Conservation (phyloP, 2,888 invertebrate genomes). For the Dorcus parallelipipedus region DNA sequence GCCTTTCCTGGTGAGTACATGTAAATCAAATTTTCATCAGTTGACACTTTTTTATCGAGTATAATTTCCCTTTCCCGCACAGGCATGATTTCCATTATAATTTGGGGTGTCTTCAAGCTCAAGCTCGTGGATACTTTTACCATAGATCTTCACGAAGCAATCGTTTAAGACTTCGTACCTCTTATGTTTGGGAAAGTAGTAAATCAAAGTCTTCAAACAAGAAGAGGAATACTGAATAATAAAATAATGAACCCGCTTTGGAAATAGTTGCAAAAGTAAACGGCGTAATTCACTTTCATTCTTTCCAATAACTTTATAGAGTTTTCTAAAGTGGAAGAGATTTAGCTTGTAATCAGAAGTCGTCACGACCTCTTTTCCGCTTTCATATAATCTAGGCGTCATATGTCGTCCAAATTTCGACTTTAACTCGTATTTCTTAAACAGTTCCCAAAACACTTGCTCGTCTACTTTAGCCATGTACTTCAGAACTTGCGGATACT, state of each 20-base stretch:
- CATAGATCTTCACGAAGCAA: slow-evolving; percentile 8
- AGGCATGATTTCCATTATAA: slow-evolving; percentile 1
- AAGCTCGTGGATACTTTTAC: not conserved
- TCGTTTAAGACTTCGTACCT: not conserved
- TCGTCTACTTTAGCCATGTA: slow-evolving; percentile 7
- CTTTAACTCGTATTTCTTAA: slow-evolving; percentile 5
- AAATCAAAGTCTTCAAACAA: not conserved
- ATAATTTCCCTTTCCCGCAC: too few species aligned
- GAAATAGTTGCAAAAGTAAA: slow-evolving; percentile 5
- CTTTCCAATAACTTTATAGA: slow-evolving; percentile 2
- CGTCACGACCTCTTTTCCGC: not conserved
- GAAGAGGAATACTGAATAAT: not conserved
- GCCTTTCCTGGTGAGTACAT: slow-evolving; percentile 1
- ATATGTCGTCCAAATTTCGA: slow-evolving; percentile 6
- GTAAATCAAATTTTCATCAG: slow-evolving; percentile 2
- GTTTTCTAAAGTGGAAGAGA: not conserved
- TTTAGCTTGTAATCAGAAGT: not conserved
- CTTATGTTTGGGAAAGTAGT: not conserved
- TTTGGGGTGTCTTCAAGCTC: slow-evolving; percentile 1
- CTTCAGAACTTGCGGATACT: slow-evolving; percentile 2
- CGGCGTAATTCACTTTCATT: slow-evolving; percentile 1
- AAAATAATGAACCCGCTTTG: slow-evolving; percentile 4
- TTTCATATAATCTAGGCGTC: slow-evolving; percentile 7
- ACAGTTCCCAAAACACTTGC: slow-evolving; percentile 6
- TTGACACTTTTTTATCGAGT: not conserved